phyloP scores from a whole-genome alignment of 2,888 invertebrate genomes.

The Sinodicranocentrus sp. region DNA sequence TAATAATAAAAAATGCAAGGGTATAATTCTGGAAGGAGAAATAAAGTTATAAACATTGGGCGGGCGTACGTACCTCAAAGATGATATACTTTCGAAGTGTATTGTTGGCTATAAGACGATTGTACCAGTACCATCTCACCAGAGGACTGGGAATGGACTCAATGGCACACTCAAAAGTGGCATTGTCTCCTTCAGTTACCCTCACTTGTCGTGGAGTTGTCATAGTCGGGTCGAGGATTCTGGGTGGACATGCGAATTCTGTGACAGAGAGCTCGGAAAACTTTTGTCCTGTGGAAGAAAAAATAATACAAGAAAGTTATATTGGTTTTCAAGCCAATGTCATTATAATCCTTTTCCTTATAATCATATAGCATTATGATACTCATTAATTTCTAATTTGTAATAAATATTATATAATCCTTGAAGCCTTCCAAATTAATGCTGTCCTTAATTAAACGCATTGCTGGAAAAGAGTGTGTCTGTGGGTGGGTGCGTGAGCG shows the following conservation, averaged over 20 bases:
- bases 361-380: no score
- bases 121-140: slow-evolving; percentile 93
- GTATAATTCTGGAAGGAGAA: background rate
- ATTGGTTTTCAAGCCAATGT: no score
- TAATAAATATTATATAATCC: no score
- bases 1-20: background rate
- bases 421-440: no score
- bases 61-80: slow-evolving; percentile 68
- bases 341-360: no score
- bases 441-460: no score
- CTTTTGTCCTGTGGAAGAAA: slow-evolving; percentile 81
- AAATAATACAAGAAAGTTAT: background rate
- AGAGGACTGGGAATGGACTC: slow-evolving; percentile 89
- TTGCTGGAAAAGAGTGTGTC: no score
- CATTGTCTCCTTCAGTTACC: slow-evolving; percentile 89
- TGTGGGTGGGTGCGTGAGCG: no score
- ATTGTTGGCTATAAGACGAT: slow-evolving; percentile 87
- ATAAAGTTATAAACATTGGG: no score
- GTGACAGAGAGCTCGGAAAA: slow-evolving; percentile 88
- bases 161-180: slow-evolving; percentile 89
- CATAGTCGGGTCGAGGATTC: slow-evolving; percentile 80
- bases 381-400: no score
- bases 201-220: slow-evolving; percentile 85
- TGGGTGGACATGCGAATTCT: slow-evolving; percentile 92
- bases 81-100: slow-evolving; percentile 79